A percentile compares a stretch with the other conserved stretches of the same genome.
Evolutionary conservation across 92 coral and sea anemone genomes (phyloP).

Genomic region (Siderastrea radians): DNA sequence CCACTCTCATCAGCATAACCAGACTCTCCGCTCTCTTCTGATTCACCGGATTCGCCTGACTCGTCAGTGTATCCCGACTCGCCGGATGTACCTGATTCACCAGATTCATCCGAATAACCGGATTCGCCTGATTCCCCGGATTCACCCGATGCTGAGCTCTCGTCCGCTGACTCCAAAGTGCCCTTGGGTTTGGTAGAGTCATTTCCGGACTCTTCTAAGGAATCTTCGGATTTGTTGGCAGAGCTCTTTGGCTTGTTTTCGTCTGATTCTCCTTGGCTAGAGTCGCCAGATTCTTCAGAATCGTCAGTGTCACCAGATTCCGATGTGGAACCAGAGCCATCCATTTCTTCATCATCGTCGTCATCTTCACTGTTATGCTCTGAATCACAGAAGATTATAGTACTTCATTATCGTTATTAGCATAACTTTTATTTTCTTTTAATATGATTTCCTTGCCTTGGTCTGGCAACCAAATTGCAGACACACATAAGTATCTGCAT

Average conservation of each 20-base stretch:
- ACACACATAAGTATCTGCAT: too few species aligned
- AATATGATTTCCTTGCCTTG: too few species aligned
- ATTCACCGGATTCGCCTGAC: slow-evolving; percentile 9
- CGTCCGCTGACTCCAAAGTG: slow-evolving; percentile 41
- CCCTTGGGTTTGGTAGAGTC: neutral
- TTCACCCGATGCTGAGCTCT: slow-evolving; percentile 50
- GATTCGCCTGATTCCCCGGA: slow-evolving; percentile 53
- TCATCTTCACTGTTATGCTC: slow-evolving; percentile 29
- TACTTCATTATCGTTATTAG: too few species aligned
- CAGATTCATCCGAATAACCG: slow-evolving; percentile 46
- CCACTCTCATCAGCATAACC: neutral
- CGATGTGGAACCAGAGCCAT: slow-evolving; percentile 92
- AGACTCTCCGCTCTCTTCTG: slow-evolving; percentile 26
- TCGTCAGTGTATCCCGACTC: slow-evolving; percentile 15
- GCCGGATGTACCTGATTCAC: slow-evolving; percentile 52
- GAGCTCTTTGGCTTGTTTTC: slow-evolving; percentile 24
- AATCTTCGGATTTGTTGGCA: slow-evolving; percentile 5
- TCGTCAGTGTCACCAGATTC: slow-evolving; percentile 75
- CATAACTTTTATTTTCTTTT: too few species aligned
- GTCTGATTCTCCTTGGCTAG: slow-evolving; percentile 80
- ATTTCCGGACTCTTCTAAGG: neutral
- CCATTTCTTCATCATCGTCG: slow-evolving; percentile 87
- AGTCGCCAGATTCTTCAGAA: slow-evolving; percentile 77
- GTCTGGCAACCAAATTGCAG: too few species aligned
- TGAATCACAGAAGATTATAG: neutral